Conservation (phyloP, 2,113 vertebrate genomes). For the Hystrix cristata region DNA sequence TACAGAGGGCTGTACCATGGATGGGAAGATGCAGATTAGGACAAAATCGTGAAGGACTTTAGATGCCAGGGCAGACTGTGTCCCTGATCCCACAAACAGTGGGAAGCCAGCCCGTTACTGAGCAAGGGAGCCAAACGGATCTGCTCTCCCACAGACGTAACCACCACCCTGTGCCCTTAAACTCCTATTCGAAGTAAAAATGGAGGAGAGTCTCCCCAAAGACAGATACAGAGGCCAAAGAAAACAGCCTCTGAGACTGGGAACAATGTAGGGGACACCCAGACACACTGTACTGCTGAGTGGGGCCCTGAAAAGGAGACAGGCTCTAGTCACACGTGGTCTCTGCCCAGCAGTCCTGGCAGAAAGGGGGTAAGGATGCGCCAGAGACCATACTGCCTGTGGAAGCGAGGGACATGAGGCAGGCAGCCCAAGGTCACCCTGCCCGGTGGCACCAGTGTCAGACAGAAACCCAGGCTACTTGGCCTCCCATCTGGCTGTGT, state of each 20-base stretch:
- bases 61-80: neutral
- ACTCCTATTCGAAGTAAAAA: slow-evolving; percentile 2
- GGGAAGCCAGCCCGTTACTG: neutral
- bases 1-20: neutral
- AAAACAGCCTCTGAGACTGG: neutral
- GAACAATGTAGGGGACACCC: neutral
- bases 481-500: slow-evolving; percentile 42
- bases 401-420: slow-evolving; percentile 17
- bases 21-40: neutral
- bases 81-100: neutral
- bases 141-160: neutral
- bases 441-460: neutral
- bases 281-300: neutral
- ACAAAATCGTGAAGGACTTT: neutral
- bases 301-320: neutral
- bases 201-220: neutral
- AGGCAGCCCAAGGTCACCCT: slow-evolving; percentile 73
- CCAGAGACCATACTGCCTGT: neutral
- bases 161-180: neutral
- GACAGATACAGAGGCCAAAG: neutral
- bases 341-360: neutral
- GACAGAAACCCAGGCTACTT: neutral
- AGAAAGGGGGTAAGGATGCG: neutral
- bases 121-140: neutral
- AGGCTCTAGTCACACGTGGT: neutral